These are phyloP conservation scores for Bagarius yarrelli DNA, from an alignment of 2,113 vertebrate genomes.

Conservation along the genomic window DNA sequence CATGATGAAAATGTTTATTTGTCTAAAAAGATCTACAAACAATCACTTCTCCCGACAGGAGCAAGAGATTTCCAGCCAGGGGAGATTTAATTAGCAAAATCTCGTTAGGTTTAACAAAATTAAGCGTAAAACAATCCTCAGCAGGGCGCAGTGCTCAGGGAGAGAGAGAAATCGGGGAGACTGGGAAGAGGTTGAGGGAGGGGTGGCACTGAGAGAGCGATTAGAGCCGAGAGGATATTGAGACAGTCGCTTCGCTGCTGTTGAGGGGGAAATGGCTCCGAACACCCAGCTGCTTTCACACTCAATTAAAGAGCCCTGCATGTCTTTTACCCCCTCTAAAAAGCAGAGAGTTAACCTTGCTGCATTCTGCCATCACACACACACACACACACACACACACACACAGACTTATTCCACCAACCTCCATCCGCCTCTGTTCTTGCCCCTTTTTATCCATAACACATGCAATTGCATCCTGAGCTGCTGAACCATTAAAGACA, in stretches of 20 bases:
- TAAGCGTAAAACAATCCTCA: constrained; percentile 95
- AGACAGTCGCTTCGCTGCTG: constrained; percentile 65
- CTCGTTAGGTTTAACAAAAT: constrained; percentile 98
- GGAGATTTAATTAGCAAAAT: constrained; percentile 99
- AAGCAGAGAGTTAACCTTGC: constrained; percentile 47
- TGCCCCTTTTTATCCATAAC: constrained; percentile 41
- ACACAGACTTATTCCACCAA: not conserved
- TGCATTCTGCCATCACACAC: constrained; percentile 42
- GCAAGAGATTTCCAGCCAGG: constrained; percentile 78
- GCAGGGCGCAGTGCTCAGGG: constrained; percentile 84
- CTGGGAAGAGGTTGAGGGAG: constrained; percentile 32
- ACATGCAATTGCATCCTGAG: constrained; percentile 43
- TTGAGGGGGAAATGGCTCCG: constrained; percentile 61
- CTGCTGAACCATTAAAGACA: constrained; percentile 51
- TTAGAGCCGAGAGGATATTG: constrained; percentile 51
- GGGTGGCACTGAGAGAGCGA: constrained; percentile 41
- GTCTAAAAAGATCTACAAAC: constrained; percentile 77
- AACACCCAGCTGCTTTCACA: constrained; percentile 62
- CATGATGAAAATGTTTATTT: constrained; percentile 81
- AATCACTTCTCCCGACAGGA: constrained; percentile 77
- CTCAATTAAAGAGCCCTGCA: constrained; percentile 55
- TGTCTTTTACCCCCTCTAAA: constrained; percentile 53
- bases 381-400: constrained; percentile 30
- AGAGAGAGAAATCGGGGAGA: constrained; percentile 56
- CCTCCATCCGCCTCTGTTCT: constrained; percentile 20